These are phyloP conservation scores for Oplegnathus fasciatus DNA, from an alignment of 2,113 vertebrate species.

Conservation along the genomic window DNA sequence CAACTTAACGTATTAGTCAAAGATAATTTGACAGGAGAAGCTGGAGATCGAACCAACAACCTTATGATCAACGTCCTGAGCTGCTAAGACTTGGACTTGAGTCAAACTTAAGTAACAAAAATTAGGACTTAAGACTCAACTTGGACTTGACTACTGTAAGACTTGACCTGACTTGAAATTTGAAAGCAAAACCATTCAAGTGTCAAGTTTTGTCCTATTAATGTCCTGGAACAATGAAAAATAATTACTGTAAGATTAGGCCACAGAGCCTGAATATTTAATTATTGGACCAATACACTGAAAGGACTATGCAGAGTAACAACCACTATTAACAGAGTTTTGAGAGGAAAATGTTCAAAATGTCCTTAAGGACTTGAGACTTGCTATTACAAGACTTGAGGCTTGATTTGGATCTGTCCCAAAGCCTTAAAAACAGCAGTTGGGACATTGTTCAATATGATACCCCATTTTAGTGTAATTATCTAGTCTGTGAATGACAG, in stretches of 20 bases:
- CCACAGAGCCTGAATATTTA: not conserved
- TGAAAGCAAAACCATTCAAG: not conserved
- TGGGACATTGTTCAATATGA: not conserved
- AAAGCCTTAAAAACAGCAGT: not conserved
- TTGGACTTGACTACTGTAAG: no score
- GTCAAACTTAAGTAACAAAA: no score
- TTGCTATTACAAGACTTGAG: not conserved
- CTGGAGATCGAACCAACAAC: no score
- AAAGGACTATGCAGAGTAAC: not conserved
- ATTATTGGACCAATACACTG: not conserved
- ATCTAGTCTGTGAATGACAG: not conserved
- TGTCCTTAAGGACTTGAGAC: not conserved
- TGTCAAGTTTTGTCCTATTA: not conserved
- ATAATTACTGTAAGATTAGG: not conserved
- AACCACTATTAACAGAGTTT: not conserved
- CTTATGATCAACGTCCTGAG: no score
- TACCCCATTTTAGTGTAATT: conserved; percentile 9
- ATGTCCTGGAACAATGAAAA: not conserved
- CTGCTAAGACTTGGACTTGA: no score
- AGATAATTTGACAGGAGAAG: no score
- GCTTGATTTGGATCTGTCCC: not conserved
- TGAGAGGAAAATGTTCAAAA: not conserved
- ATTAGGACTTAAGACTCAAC: no score
- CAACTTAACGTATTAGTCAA: no score
- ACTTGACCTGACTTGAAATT: no score